phyloP scores from a whole-genome alignment of 2,888 invertebrate species.

The Lottia scabra region DNA sequence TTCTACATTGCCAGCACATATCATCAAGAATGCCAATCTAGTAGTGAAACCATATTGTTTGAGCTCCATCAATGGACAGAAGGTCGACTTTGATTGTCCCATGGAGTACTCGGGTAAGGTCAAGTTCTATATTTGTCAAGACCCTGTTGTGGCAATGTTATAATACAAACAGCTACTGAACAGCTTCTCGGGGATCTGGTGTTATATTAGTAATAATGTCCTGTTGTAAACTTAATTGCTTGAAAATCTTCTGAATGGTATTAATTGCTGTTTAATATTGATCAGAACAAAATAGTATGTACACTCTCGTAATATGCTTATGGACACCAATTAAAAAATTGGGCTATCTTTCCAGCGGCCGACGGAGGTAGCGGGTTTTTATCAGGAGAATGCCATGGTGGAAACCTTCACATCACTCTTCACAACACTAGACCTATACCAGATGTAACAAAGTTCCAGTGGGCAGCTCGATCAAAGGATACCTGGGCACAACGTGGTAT shows the following conservation, averaged over 20 bases:
- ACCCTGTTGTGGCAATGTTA: no score
- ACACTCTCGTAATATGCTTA: no score
- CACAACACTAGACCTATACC: constrained; percentile 43
- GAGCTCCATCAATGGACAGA: constrained; percentile 43
- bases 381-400: constrained; percentile 41
- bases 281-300: no score
- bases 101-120: constrained; percentile 42
- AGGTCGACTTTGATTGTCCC: constrained; percentile 42
- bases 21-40: constrained; percentile 46
- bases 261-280: no score
- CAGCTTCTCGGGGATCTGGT: no score
- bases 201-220: no score
- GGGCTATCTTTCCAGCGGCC: constrained; percentile 28
- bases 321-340: no score
- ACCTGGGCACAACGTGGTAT: constrained; percentile 33
- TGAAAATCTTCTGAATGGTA: no score
- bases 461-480: constrained; percentile 35
- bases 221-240: no score
- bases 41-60: constrained; percentile 48
- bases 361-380: constrained; percentile 50
- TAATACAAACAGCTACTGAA: no score
- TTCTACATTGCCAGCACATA: constrained; percentile 45
- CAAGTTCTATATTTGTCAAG: no score
- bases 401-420: constrained; percentile 39
- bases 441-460: constrained; percentile 39